phyloP scores from a whole-genome alignment of 2,888 invertebrate species.

The Biston stratarius region DNA sequence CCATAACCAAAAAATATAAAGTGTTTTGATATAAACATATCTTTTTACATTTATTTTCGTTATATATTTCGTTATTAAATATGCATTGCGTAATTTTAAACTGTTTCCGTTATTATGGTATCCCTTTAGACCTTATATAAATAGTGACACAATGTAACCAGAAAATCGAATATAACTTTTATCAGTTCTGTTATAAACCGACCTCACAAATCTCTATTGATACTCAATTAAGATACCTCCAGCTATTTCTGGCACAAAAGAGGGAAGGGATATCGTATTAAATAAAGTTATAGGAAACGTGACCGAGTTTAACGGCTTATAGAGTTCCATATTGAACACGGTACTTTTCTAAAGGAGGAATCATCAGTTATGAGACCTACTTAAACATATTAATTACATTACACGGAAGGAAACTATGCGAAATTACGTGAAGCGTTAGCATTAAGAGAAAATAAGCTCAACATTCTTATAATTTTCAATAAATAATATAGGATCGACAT shows the following conservation, averaged over 20 bases:
- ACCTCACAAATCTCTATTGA: constrained; percentile 35
- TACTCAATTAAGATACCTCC: constrained; percentile 42
- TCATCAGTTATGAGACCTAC: neutral
- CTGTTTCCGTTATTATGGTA: too few relatives aligned
- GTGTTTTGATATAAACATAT: too few relatives aligned
- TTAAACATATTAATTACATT: constrained; percentile 2
- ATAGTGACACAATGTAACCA: neutral
- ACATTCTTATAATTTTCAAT: too few relatives aligned
- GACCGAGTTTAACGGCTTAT: constrained; percentile 32
- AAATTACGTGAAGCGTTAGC: too few relatives aligned
- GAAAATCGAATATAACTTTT: constrained; percentile 11
- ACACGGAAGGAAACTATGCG: neutral
- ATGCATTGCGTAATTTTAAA: too few relatives aligned
- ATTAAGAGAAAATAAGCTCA: too few relatives aligned
- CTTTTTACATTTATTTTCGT: too few relatives aligned
- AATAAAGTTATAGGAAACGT: constrained; percentile 45
- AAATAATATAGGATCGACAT: too few relatives aligned
- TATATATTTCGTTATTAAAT: too few relatives aligned
- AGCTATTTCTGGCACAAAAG: constrained; percentile 31
- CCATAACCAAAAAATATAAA: too few relatives aligned
- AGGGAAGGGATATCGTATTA: constrained; percentile 30
- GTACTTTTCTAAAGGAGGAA: neutral
- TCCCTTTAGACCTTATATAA: too few relatives aligned
- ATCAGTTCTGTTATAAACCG: constrained; percentile 34
- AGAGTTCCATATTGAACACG: constrained; percentile 16